Evolutionary conservation across 2,797 vertebrate species (phyloP).

Genomic region (Atherinosoma microstoma): DNA sequence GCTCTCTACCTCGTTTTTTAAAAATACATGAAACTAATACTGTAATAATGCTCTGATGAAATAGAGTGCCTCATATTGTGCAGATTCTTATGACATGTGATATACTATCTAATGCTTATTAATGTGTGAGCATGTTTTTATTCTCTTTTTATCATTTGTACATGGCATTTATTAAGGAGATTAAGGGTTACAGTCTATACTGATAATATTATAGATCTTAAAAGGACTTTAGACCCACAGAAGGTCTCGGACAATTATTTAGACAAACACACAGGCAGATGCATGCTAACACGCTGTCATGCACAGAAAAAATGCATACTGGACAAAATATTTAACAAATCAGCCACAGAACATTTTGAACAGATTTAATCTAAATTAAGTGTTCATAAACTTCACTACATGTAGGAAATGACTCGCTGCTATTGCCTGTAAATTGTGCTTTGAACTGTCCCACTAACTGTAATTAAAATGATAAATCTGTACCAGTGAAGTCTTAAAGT

Average conservation of each 20-base stretch:
- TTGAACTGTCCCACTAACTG: neutral
- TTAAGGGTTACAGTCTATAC: constrained; percentile 38
- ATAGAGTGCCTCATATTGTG: no score
- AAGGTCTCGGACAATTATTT: constrained; percentile 20
- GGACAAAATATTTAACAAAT: neutral
- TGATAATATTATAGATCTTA: neutral
- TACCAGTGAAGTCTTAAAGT: no score
- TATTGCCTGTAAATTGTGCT: neutral
- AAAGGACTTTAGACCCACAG: constrained; percentile 63
- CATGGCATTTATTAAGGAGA: neutral
- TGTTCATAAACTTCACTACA: no score
- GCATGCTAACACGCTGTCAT: neutral
- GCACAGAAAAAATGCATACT: neutral
- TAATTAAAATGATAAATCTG: neutral
- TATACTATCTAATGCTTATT: neutral
- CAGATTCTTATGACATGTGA: neutral
- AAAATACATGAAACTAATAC: neutral
- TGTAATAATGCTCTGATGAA: neutral
- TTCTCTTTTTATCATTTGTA: neutral
- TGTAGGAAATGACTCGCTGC: neutral
- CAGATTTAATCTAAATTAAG: no score
- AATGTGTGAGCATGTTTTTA: neutral
- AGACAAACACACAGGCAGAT: neutral
- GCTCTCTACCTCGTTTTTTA: neutral
- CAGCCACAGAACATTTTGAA: neutral